Evolutionary conservation across 1,140 invertebrate species (phyloP).

Genomic region (Euborellia annulipes): DNA sequence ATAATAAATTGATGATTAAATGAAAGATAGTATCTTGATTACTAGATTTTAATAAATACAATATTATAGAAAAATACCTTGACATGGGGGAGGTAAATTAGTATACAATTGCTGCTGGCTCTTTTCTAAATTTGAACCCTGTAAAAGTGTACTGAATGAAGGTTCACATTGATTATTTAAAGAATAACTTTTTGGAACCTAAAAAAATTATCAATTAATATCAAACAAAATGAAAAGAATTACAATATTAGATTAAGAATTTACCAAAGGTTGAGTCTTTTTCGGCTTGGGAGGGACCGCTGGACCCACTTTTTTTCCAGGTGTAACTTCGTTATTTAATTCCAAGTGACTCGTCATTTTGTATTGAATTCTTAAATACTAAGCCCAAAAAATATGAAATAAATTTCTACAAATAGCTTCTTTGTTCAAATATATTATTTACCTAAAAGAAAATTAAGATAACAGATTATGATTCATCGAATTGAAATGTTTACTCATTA

Average conservation of each 20-base stretch:
- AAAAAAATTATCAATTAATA: constrained; percentile 9
- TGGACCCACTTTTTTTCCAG: constrained; percentile 42
- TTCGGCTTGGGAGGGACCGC: constrained; percentile 65
- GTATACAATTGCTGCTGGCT: constrained; percentile 28
- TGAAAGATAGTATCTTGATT: no score
- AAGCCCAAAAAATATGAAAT: no score
- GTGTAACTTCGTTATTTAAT: no score
- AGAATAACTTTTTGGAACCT: constrained; percentile 36
- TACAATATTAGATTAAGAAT: not conserved
- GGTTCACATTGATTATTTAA: constrained; percentile 32
- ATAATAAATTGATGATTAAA: no score
- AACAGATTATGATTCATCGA: no score
- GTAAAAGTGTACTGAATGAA: constrained; percentile 34
- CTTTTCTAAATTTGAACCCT: constrained; percentile 23
- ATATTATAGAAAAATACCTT: constrained; percentile 7
- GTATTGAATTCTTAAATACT: no score
- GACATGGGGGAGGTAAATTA: constrained; percentile 26
- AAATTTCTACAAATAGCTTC: no score
- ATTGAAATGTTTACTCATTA: no score
- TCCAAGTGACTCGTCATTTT: no score
- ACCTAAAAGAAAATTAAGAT: no score
- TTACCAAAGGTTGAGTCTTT: constrained; percentile 23
- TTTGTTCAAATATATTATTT: no score
- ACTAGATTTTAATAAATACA: no score
- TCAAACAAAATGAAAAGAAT: constrained; percentile 3